phyloP scores from a whole-genome alignment of 2,888 invertebrate species.

The Auanema freiburgensis region DNA sequence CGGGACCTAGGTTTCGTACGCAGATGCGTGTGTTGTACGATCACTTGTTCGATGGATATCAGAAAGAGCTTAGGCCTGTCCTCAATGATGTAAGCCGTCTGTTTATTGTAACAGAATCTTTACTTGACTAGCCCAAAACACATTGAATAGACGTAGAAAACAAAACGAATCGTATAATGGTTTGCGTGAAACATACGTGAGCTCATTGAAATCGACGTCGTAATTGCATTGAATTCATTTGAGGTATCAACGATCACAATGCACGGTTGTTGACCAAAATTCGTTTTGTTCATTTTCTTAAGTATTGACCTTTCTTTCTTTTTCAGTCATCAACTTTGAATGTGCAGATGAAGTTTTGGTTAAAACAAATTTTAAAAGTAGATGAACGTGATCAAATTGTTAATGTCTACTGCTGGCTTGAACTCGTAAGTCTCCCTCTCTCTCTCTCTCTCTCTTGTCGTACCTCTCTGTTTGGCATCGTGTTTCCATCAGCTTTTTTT shows the following conservation, averaged over 20 bases:
- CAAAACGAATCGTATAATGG: too few species aligned
- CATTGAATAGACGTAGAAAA: too few species aligned
- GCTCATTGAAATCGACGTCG: too few species aligned
- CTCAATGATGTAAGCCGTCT: slow-evolving; percentile 48
- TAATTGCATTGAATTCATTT: too few species aligned
- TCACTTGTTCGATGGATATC: slow-evolving; percentile 51
- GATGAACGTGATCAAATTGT: slow-evolving; percentile 60
- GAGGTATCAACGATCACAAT: background rate
- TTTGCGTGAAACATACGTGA: too few species aligned
- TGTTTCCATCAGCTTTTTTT: background rate
- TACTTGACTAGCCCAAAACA: too few species aligned
- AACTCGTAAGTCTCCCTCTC: slow-evolving; percentile 36
- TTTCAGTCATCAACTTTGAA: slow-evolving; percentile 23
- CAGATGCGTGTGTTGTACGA: slow-evolving; percentile 50
- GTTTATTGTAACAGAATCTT: too few species aligned
- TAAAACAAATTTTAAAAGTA: slow-evolving; percentile 62
- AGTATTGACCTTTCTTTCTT: background rate
- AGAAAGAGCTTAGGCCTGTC: slow-evolving; percentile 56
- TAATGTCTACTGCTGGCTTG: slow-evolving; percentile 58
- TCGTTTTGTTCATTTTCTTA: background rate
- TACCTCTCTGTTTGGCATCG: background rate
- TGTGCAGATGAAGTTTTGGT: slow-evolving; percentile 60
- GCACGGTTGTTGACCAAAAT: background rate
- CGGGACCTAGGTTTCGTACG: slow-evolving; percentile 6
- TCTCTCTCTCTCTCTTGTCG: background rate